A percentile compares a stretch with the other conserved stretches of the same genome.
phyloP scores from a whole-genome alignment of 2,888 invertebrate genomes.

The Ornithoptera alexandrae region DNA sequence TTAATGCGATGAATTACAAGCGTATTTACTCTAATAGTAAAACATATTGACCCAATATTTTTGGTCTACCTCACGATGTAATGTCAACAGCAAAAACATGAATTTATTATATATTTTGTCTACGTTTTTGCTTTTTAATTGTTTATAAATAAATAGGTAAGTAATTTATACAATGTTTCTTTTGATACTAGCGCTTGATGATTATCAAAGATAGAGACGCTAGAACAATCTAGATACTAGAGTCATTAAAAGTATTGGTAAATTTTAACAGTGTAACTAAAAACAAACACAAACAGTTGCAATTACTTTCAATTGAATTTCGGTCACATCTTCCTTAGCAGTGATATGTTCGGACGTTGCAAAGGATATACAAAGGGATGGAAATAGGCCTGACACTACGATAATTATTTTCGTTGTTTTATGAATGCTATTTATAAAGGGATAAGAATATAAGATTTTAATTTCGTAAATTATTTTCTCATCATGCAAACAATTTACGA shows the following conservation, averaged over 20 bases:
- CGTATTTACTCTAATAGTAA: background rate
- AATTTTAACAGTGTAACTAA: background rate
- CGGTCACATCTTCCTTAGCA: background rate
- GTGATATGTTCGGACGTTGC: background rate
- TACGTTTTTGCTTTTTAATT: background rate
- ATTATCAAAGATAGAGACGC: background rate
- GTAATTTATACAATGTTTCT: background rate
- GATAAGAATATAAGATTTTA: background rate
- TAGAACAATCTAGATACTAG: background rate
- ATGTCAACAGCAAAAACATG: background rate
- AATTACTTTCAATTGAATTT: background rate
- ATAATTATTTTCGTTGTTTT: background rate
- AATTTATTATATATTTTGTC: background rate
- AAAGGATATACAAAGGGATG: slow-evolving; percentile 26
- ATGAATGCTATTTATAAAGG: background rate
- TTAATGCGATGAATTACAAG: slow-evolving; percentile 13
- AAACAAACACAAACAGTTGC: background rate
- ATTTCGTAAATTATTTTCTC: background rate
- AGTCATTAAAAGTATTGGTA: background rate
- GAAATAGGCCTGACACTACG: slow-evolving; percentile 31
- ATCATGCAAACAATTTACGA: background rate
- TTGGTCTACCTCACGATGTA: background rate
- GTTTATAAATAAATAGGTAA: background rate
- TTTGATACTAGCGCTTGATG: background rate
- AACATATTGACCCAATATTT: background rate